These are phyloP conservation scores for Anoplius nigerrimus DNA, from an alignment of 2,888 invertebrate species.

Conservation along the genomic window DNA sequence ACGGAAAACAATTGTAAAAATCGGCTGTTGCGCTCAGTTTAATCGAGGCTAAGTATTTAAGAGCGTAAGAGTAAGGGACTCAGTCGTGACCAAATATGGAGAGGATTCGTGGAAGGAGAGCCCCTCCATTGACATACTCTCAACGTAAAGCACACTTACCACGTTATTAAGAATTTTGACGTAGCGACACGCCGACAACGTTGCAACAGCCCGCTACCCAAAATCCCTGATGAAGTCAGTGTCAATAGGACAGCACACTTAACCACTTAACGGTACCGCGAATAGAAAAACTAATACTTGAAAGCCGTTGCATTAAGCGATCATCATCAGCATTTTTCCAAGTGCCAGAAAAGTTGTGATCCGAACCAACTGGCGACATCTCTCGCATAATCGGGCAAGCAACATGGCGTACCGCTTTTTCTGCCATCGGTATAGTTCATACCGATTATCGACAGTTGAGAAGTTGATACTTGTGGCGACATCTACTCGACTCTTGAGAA, in stretches of 20 bases:
- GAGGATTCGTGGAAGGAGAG: constrained; percentile 16
- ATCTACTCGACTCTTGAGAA: too few species aligned
- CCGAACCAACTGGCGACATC: not conserved
- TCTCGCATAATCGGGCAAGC: too few species aligned
- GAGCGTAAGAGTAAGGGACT: constrained; percentile 16
- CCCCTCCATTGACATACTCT: not conserved
- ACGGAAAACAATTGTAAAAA: too few species aligned
- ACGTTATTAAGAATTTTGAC: not conserved
- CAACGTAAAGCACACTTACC: constrained; percentile 15
- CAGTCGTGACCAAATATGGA: constrained; percentile 29
- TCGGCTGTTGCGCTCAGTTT: not conserved
- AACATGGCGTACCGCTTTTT: too few species aligned
- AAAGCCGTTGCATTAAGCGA: constrained; percentile 8
- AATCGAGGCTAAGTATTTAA: constrained; percentile 25
- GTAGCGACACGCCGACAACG: not conserved
- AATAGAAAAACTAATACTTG: constrained; percentile 8
- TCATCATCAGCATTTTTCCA: constrained; percentile 11
- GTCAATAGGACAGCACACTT: too few species aligned
- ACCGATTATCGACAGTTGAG: too few species aligned
- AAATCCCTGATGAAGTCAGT: too few species aligned
- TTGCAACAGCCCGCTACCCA: not conserved
- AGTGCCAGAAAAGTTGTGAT: not conserved
- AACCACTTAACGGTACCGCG: too few species aligned
- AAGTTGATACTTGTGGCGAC: too few species aligned
- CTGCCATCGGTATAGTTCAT: too few species aligned